These are phyloP conservation scores for Caenorhabditis latens DNA, from an alignment of 1,140 invertebrate genomes.

Conservation along the genomic window DNA sequence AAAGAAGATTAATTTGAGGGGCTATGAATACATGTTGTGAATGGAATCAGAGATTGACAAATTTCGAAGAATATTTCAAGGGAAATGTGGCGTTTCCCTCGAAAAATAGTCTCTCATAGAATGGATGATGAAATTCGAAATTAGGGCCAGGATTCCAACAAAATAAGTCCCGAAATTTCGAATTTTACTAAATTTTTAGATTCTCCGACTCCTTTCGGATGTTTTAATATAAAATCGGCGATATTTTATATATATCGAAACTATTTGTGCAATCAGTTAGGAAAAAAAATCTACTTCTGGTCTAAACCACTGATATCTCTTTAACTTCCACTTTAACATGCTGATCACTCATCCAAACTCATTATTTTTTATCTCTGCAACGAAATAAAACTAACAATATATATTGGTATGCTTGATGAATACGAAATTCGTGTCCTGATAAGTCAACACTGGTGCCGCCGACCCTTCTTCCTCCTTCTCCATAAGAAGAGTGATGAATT, in stretches of 20 bases:
- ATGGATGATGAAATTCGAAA: slow-evolving; percentile 14
- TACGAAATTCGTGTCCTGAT: slow-evolving; percentile 91
- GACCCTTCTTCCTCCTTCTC: slow-evolving; percentile 84
- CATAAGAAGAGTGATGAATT: slow-evolving; percentile 93
- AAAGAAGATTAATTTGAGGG: slow-evolving; percentile 42
- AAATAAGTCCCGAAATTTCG: no score
- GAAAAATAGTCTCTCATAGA: no score
- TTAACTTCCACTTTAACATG: no score
- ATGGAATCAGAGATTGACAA: not conserved
- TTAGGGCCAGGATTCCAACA: no score
- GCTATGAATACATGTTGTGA: not conserved
- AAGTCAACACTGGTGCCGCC: slow-evolving; percentile 83
- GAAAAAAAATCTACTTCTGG: no score
- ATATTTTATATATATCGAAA: no score
- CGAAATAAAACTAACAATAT: slow-evolving; percentile 81
- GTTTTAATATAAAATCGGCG: not conserved
- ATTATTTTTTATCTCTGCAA: no score
- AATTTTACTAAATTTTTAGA: no score
- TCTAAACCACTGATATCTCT: no score
- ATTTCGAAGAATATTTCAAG: slow-evolving; percentile 19
- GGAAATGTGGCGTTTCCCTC: not conserved
- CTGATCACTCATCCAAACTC: no score
- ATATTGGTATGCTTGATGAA: slow-evolving; percentile 99
- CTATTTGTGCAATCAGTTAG: no score
- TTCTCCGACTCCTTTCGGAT: no score